Conservation (phyloP, 2,113 vertebrate species). For the Lycocorax pyrrhopterus region DNA sequence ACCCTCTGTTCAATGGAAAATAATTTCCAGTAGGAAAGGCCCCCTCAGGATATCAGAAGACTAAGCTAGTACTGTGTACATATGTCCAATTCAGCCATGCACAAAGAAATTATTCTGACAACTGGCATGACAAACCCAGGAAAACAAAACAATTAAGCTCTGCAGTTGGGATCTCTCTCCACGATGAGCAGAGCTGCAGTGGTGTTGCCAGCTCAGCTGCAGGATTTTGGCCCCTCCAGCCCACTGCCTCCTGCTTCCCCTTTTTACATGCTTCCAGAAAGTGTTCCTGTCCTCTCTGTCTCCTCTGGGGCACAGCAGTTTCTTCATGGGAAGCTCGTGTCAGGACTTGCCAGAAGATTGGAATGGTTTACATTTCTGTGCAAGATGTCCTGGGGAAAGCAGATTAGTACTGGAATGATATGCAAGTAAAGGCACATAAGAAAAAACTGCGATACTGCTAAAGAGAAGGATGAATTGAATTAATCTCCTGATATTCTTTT, state of each 20-base stretch:
- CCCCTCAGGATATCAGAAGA: slow-evolving; percentile 22
- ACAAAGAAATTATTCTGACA: slow-evolving; percentile 18
- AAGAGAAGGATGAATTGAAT: neutral
- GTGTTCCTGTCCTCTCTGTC: neutral
- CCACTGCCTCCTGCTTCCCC: neutral
- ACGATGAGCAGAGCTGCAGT: neutral
- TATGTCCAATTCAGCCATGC: neutral
- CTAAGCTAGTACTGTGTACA: neutral
- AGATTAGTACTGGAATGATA: neutral
- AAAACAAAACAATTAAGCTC: slow-evolving; percentile 3
- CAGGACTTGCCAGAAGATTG: neutral
- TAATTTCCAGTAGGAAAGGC: neutral
- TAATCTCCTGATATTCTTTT: neutral
- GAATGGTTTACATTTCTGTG: neutral
- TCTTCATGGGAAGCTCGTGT: neutral
- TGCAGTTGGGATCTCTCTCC: neutral
- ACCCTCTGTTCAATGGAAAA: slow-evolving; percentile 38
- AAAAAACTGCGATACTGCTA: neutral
- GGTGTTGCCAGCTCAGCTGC: neutral
- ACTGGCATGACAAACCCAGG: neutral
- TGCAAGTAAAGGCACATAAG: fast-evolving
- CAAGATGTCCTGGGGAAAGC: neutral
- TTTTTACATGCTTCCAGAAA: neutral
- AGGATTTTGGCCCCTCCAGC: neutral
- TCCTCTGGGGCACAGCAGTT: neutral